Evolutionary conservation across 2,888 invertebrate genomes (phyloP), one percentile per base, ranked within the genome.

Genomic region (Cheilosia variabilis): DNA sequence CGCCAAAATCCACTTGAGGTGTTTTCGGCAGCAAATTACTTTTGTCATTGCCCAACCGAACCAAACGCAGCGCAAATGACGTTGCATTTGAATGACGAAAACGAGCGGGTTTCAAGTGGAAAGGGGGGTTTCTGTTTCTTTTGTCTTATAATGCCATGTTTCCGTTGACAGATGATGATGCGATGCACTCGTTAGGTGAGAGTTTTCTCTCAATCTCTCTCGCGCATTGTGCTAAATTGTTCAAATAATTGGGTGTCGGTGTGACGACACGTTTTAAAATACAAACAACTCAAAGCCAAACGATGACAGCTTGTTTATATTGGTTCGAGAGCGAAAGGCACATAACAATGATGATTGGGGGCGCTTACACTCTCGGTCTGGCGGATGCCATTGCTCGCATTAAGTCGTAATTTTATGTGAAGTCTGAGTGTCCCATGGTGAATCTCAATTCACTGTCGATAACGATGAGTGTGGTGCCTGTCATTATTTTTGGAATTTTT

Each of bases 141-240:
- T 9, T n/a, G n/a, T 24, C 34, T 57, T 65, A 47, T 75, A 65
- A 69, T 77, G 31, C 43, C 73, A 60, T 66, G 58, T 60, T 37
- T 37, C 13, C 79, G 53, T 68, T 73, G 80, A 80, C 73, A 66
- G 80, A 73, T 73, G 80, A 73, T 37, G 37, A 37, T 37, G 37
- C 37, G 37, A 13, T 73, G 72, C 72, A 73, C 83, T 83, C 68
- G 72, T 73, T 83, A 78, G 60, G 83, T 73, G 83, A 83, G 83
- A 82, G 82, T 82, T 82, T 75, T 63, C 31, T 62, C 17, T 62
- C 9, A 27, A 15, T 34, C n/a, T 13, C 4, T 2, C 4, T n/a
- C n/a, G 37, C 37, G 19, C 17, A 27, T 34, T 72, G 22, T 22
- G 63, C 63, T 65, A 60, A 77, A 82, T 71, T 76, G 76, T 52